A percentile compares a stretch with the other conserved stretches of the same genome.
phyloP scores from a whole-genome alignment of 2,888 invertebrate genomes.

The Apotomis capreana region DNA sequence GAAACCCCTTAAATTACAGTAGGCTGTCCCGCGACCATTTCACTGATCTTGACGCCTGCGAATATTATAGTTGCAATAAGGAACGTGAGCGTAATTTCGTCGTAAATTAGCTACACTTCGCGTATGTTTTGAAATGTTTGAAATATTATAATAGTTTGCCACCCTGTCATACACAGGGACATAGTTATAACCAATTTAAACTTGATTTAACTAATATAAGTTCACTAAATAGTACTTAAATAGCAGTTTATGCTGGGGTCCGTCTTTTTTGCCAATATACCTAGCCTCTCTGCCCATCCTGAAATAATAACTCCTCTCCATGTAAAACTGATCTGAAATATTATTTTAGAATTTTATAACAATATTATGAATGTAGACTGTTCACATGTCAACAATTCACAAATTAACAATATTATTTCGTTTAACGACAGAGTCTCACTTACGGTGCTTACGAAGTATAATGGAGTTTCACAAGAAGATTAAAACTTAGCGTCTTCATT shows the following conservation, averaged over 20 bases:
- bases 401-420: too few species aligned
- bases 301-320: background rate
- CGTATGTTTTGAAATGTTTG: background rate
- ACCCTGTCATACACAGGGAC: too few species aligned
- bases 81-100: constrained; percentile 7
- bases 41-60: constrained; percentile 25
- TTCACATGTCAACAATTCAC: too few species aligned
- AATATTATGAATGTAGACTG: background rate
- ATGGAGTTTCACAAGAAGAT: background rate
- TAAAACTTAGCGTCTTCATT: background rate
- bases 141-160: background rate
- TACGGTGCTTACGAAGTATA: background rate
- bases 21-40: too few species aligned
- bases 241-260: too few species aligned
- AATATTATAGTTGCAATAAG: constrained; percentile 32
- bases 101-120: background rate
- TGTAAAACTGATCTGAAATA: background rate
- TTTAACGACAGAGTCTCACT: background rate
- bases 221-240: too few species aligned
- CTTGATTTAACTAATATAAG: too few species aligned
- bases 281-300: too few species aligned
- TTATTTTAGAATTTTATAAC: too few species aligned
- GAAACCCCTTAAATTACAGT: too few species aligned
- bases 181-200: too few species aligned
- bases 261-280: too few species aligned